Conservation (phyloP, 2,888 invertebrate species). For the Epirrhoe alternata region DNA sequence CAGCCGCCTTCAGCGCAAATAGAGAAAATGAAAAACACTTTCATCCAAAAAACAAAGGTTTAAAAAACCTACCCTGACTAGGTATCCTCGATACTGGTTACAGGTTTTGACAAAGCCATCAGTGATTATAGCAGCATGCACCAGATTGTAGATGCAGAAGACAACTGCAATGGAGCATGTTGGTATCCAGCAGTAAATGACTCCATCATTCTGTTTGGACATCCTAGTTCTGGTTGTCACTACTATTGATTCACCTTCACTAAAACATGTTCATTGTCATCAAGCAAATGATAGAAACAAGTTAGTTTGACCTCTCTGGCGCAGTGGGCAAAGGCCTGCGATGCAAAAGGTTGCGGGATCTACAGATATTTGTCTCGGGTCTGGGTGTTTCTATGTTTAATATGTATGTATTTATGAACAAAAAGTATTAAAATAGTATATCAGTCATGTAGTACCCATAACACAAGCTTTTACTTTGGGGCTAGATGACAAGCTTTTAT, state of each 20-base stretch:
- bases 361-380: too few relatives aligned
- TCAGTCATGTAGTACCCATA: too few relatives aligned
- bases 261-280: constrained; percentile 66
- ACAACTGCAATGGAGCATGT: constrained; percentile 86
- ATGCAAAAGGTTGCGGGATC: too few relatives aligned
- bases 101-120: constrained; percentile 92
- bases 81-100: constrained; percentile 88
- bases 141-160: constrained; percentile 87
- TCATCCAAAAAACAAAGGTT: neutral
- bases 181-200: constrained; percentile 89
- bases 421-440: too few relatives aligned
- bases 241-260: constrained; percentile 88
- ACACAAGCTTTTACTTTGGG: too few relatives aligned
- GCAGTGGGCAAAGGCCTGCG: too few relatives aligned
- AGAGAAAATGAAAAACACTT: neutral
- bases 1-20: too few relatives aligned
- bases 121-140: constrained; percentile 88
- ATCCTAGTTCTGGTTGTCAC: constrained; percentile 86
- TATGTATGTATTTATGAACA: too few relatives aligned
- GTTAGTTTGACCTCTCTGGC: too few relatives aligned
- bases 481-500: too few relatives aligned
- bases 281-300: too few relatives aligned
- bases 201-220: constrained; percentile 82
- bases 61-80: constrained; percentile 80
- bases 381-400: too few relatives aligned